Percentiles rank a stretch among this genome's conserved stretches.
Evolutionary conservation across 2,888 invertebrate genomes (phyloP).

Genomic region (Ornithoptera priamus): DNA sequence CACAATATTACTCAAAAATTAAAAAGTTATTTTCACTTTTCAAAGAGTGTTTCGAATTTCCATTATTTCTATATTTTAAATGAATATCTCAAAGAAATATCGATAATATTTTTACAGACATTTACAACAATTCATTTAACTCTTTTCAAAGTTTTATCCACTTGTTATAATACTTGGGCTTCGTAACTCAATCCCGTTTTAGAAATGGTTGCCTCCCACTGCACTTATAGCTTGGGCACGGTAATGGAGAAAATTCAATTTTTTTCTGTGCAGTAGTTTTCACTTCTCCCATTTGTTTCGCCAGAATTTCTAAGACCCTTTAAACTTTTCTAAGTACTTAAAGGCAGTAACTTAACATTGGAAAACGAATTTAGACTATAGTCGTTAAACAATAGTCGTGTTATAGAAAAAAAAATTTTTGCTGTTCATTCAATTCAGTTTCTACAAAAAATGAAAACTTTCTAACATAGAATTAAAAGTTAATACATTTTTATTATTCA

Average conservation of each 20-base stretch:
- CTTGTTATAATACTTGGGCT: not conserved
- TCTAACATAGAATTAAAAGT: too few relatives aligned
- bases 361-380: not conserved
- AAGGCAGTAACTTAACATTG: constrained; percentile 1
- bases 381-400: not conserved
- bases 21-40: too few relatives aligned
- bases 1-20: too few relatives aligned
- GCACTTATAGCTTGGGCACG: constrained; percentile 5
- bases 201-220: constrained; percentile 1
- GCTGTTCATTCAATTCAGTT: not conserved
- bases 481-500: too few relatives aligned
- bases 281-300: not conserved
- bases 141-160: constrained; percentile 1
- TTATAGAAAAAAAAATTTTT: not conserved
- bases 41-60: too few relatives aligned
- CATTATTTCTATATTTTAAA: too few relatives aligned
- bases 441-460: not conserved
- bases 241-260: constrained; percentile 6
- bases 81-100: too few relatives aligned
- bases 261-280: constrained; percentile 1
- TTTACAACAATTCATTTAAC: not conserved
- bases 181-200: constrained; percentile 16
- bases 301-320: not conserved
- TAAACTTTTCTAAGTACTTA: not conserved
- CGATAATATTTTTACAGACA: not conserved